These are phyloP conservation scores for Patella pellucida DNA, from an alignment of 2,888 invertebrate species.

Conservation along the genomic window DNA sequence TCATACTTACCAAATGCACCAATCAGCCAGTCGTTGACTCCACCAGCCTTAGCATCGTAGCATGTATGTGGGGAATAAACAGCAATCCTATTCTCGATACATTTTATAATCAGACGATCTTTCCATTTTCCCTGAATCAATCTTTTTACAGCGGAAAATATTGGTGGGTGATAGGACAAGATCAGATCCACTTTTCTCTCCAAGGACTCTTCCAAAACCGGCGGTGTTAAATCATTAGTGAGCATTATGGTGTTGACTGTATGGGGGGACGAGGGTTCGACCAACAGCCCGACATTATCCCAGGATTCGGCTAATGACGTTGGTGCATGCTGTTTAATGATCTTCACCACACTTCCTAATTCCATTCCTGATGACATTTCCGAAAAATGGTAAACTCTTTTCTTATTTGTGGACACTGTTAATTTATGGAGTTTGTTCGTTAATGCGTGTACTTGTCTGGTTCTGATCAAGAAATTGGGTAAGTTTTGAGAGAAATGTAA, in stretches of 20 bases:
- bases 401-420: no score
- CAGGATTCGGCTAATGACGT: slow-evolving; percentile 80
- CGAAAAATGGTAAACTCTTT: no score
- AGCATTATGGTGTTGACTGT: slow-evolving; percentile 76
- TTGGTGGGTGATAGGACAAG: slow-evolving; percentile 95
- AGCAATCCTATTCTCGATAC: slow-evolving; percentile 87
- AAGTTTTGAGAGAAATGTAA: no score
- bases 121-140: slow-evolving; percentile 79
- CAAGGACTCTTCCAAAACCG: slow-evolving; percentile 84
- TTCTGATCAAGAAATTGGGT: no score
- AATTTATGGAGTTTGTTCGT: no score
- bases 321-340: slow-evolving; percentile 55
- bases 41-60: slow-evolving; percentile 86
- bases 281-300: slow-evolving; percentile 94
- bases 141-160: slow-evolving; percentile 87
- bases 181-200: slow-evolving; percentile 81
- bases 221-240: slow-evolving; percentile 93
- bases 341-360: slow-evolving; percentile 41
- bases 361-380: slow-evolving; percentile 35
- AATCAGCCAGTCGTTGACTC: slow-evolving; percentile 95
- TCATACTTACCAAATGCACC: slow-evolving; percentile 75
- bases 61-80: slow-evolving; percentile 94
- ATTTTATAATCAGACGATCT: slow-evolving; percentile 84
- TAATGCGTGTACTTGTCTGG: no score
- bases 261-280: slow-evolving; percentile 80